Evolutionary conservation across 2,888 invertebrate genomes (phyloP).

Genomic region (Resseliella maxima): DNA sequence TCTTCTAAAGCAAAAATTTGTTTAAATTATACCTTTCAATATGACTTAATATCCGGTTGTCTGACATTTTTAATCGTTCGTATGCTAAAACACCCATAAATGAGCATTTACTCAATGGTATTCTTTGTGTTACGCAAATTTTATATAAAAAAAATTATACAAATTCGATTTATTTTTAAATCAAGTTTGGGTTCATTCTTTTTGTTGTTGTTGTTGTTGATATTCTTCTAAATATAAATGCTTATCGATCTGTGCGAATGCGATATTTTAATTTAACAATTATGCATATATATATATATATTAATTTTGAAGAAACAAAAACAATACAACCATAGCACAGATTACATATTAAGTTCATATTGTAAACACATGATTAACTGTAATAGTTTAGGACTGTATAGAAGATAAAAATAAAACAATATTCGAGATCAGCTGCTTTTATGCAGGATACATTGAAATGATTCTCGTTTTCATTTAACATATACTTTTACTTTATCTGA

Average conservation of each 20-base stretch:
- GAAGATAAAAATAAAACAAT: background rate
- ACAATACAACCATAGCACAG: too few species aligned
- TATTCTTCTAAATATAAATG: too few species aligned
- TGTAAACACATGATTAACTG: background rate
- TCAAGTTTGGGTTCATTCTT: too few species aligned
- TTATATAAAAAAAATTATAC: too few species aligned
- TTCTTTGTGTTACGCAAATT: too few species aligned
- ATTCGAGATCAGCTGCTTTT: background rate
- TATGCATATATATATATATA: background rate
- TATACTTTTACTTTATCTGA: background rate
- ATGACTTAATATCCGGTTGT: constrained; percentile 38
- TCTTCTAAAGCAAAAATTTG: background rate
- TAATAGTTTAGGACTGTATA: background rate
- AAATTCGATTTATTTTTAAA: too few species aligned
- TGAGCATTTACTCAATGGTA: too few species aligned
- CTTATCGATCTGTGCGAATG: too few species aligned
- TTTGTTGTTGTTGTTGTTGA: too few species aligned
- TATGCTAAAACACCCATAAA: background rate
- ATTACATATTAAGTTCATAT: too few species aligned
- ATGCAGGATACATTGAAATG: constrained; percentile 42
- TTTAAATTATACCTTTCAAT: background rate
- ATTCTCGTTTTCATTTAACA: too few species aligned
- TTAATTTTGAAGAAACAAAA: background rate
- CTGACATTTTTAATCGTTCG: background rate
- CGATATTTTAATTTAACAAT: too few species aligned